Evolutionary conservation across 2,888 invertebrate genomes (phyloP), one percentile per base, ranked within the genome.

Genomic region (Lasioglossum pauxillum): DNA sequence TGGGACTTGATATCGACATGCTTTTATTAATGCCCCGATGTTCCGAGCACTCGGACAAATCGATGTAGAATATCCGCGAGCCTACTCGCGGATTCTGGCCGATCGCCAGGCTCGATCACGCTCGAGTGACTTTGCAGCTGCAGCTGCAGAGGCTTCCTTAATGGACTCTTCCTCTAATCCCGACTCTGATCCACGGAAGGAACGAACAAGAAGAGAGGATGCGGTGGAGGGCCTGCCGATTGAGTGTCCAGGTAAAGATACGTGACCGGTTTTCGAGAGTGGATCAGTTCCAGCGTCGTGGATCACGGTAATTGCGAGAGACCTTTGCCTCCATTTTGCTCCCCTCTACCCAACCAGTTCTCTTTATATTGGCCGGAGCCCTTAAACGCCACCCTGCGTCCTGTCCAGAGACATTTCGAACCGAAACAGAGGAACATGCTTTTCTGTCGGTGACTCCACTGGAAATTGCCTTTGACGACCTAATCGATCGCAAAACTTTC

Each of bases 121-220:
- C 86, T 85, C 90, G 89, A 87, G 85, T 85, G 83, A 89, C 84
- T 90, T 86, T 90, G 89, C 89, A 85, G 85, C 80, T 87, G 87
- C 86, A 81, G 82, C 44, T 84, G 49, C 85, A 82, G 82, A 69
- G 78, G 78, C 78, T 76, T 82, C 87, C 87, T 91, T 93, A 93
- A 93, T 92, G 91, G 91, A 92, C 91, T 92, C 88, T 88, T 90
- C 88, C 91, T 92, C 91, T 91, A 92, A 91, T 91, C 91, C 92
- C 86, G 79, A 38, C 38, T 57, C 71, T 60, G 86, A 83, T 83
- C 83, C 86, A 75, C 73, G 80, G 73, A 86, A 83, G 86, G 67
- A 87, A 86, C 67, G 81, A 74, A 77, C 79, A 84, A 81, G 84
- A 67, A 44, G 73, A 60, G 57, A 44, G 67, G 80, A 38, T 31